Percentiles rank a stretch among this genome's conserved stretches.
phyloP scores from a whole-genome alignment of 2,888 invertebrate genomes.

The Eustalomyia histrio region DNA sequence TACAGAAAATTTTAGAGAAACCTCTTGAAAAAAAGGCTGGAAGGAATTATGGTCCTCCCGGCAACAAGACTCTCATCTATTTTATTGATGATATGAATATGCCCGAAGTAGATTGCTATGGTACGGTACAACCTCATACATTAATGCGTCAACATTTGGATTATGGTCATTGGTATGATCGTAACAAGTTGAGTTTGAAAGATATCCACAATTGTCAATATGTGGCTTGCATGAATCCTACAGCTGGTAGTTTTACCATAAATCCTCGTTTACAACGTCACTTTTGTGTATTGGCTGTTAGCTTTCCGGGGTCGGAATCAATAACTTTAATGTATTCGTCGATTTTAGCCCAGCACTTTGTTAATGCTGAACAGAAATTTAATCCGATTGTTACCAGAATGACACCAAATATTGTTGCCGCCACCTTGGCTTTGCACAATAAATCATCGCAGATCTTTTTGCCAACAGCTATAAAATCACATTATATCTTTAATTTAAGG shows the following conservation, averaged over 20 bases:
- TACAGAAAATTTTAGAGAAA: slow-evolving; percentile 95
- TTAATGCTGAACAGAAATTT: slow-evolving; percentile 90
- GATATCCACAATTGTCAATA: slow-evolving; percentile 98
- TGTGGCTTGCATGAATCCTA: slow-evolving; percentile 98
- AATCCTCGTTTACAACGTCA: slow-evolving; percentile 95
- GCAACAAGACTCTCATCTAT: slow-evolving; percentile 94
- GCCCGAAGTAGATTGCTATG: slow-evolving; percentile 94
- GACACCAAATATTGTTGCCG: slow-evolving; percentile 86
- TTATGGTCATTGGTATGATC: slow-evolving; percentile 96
- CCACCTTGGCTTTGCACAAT: slow-evolving; percentile 91
- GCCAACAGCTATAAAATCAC: slow-evolving; percentile 97
- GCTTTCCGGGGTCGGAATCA: slow-evolving; percentile 89
- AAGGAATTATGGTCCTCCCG: slow-evolving; percentile 96
- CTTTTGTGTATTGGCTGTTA: slow-evolving; percentile 93
- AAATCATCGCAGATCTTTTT: slow-evolving; percentile 93
- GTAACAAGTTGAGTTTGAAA: slow-evolving; percentile 92
- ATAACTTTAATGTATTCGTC: slow-evolving; percentile 92
- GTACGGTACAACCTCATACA: slow-evolving; percentile 97
- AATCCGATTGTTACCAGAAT: slow-evolving; percentile 85
- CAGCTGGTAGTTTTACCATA: slow-evolving; percentile 97
- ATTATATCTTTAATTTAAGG: slow-evolving; percentile 96
- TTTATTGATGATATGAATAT: slow-evolving; percentile 99
- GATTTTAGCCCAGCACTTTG: slow-evolving; percentile 92
- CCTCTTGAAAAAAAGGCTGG: slow-evolving; percentile 98
- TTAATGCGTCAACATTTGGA: slow-evolving; percentile 96